Conservation (phyloP, 2,113 vertebrate species). For the Percina caprodes region DNA sequence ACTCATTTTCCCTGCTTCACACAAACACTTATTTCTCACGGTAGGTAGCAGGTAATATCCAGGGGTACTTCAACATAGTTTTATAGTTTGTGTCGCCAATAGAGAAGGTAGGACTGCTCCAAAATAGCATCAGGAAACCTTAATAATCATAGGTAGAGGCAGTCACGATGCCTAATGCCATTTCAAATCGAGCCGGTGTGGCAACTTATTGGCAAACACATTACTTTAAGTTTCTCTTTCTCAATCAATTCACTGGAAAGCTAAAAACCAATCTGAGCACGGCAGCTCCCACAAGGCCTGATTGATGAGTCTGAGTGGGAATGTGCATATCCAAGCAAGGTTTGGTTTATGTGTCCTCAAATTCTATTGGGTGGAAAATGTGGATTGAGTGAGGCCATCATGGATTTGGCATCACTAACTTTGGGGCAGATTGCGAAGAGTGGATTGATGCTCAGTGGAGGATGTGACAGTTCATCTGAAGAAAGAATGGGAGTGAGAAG, state of each 20-base stretch:
- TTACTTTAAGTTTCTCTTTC: constrained; percentile 84
- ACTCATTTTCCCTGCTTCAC: constrained; percentile 50
- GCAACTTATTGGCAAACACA: constrained; percentile 82
- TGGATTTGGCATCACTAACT: constrained; percentile 76
- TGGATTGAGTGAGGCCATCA: constrained; percentile 83
- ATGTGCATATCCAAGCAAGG: constrained; percentile 82
- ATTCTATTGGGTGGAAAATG: constrained; percentile 83
- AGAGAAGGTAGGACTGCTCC: constrained; percentile 55
- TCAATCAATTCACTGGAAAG: constrained; percentile 82
- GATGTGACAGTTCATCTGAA: constrained; percentile 85
- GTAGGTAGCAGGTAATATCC: constrained; percentile 66
- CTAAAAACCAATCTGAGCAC: constrained; percentile 81
- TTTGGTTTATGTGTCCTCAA: constrained; percentile 79
- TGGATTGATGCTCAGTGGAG: constrained; percentile 82
- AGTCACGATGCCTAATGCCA: constrained; percentile 72
- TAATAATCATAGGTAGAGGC: constrained; percentile 60
- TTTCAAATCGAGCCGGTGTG: constrained; percentile 73
- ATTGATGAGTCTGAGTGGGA: constrained; percentile 78
- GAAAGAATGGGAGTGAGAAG: constrained; percentile 77
- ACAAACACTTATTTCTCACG: constrained; percentile 64
- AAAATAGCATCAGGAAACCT: constrained; percentile 66
- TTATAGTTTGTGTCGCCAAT: constrained; percentile 71
- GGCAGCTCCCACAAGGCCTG: constrained; percentile 77
- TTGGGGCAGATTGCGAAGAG: constrained; percentile 76
- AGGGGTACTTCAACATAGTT: constrained; percentile 65